Percentiles rank a stretch among this genome's conserved stretches.
Evolutionary conservation across 2,113 vertebrate species (phyloP).

Genomic region (Limanda limanda): DNA sequence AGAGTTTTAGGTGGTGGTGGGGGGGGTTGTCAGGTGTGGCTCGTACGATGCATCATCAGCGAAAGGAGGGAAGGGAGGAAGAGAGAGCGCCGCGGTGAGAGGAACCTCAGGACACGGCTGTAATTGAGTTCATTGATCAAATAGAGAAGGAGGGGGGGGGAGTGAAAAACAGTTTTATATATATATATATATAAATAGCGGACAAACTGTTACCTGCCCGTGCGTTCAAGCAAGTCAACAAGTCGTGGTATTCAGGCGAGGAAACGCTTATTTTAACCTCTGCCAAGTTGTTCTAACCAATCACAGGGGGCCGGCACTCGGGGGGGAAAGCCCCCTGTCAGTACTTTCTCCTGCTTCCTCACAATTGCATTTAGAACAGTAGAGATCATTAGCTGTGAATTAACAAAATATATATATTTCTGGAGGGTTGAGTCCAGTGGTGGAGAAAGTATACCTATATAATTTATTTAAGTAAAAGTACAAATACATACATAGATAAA

Average conservation of each 20-base stretch:
- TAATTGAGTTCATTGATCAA: slow-evolving; percentile 96
- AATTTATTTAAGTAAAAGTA: no score
- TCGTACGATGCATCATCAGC: slow-evolving; percentile 83
- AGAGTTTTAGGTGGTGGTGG: slow-evolving; percentile 66
- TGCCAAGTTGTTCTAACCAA: not conserved
- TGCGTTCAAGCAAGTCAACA: slow-evolving; percentile 59
- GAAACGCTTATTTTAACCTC: not conserved
- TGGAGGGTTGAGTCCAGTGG: no score
- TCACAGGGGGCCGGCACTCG: no score
- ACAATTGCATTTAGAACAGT: no score
- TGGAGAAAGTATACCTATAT: no score
- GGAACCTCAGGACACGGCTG: slow-evolving; percentile 80
- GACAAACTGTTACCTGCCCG: slow-evolving; percentile 51
- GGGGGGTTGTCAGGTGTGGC: slow-evolving; percentile 81
- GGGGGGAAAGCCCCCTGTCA: no score
- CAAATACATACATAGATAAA: no score
- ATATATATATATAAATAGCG: not conserved
- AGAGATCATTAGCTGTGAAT: no score
- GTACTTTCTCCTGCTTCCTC: no score
- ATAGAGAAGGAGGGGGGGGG: slow-evolving; percentile 41
- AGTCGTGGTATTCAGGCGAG: not conserved
- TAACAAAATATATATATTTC: no score
- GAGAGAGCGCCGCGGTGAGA: slow-evolving; percentile 71
- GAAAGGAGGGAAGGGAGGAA: slow-evolving; percentile 52
- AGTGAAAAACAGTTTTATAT: not conserved